Evolutionary conservation across 2,888 invertebrate genomes (phyloP), one percentile per base, ranked within the genome.

Genomic region (Ophion slaviceki): DNA sequence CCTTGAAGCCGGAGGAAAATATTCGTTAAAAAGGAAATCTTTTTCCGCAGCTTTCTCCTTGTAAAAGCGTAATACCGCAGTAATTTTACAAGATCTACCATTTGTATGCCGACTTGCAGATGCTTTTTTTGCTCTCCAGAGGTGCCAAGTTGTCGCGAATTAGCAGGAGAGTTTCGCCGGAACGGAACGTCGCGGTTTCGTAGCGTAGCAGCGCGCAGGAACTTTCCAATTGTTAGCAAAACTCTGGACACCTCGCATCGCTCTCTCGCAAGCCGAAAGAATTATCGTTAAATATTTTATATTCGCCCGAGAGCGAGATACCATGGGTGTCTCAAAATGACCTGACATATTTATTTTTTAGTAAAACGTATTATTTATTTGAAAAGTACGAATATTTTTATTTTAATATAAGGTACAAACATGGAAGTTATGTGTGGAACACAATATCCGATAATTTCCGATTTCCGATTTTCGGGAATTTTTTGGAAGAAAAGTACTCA

Each of bases 181-280:
- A 78, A 62, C 67, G 62, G 72, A 64, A 66, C 68, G 53, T 20
- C 36, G 72, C 78, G 24, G 78, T 75, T 75, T 47, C 47, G 47
- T 10, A 14, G 47, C 40, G 32, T 47, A 45, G 36, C 70, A 53
- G 45, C n/a, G 47, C n/a, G n/a, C 47, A 4, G 14, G 7, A 67
- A 70, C 82, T 85, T 85, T 87, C 83, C 78, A 85, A 85, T 68
- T 64, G 61, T 20, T 8, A 14, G 64, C 67, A 40, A 75, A 75
- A 62, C n/a, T 79, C 28, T 36, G 64, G 40, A 74, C 70, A 66
- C 36, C 57, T 36, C 17, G 20, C 5, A 32, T 72, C 40, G n/a
- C 4, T 10, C 36, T 28, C 28, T 8, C 28, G 45, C 20, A 47
- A 28, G 24, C n/a, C 36, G 62, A 20, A 61, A 62, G 61, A 75